These are phyloP conservation scores for Leptobrachium ailaonicum DNA, from an alignment of 2,113 vertebrate genomes.

Conservation along the genomic window DNA sequence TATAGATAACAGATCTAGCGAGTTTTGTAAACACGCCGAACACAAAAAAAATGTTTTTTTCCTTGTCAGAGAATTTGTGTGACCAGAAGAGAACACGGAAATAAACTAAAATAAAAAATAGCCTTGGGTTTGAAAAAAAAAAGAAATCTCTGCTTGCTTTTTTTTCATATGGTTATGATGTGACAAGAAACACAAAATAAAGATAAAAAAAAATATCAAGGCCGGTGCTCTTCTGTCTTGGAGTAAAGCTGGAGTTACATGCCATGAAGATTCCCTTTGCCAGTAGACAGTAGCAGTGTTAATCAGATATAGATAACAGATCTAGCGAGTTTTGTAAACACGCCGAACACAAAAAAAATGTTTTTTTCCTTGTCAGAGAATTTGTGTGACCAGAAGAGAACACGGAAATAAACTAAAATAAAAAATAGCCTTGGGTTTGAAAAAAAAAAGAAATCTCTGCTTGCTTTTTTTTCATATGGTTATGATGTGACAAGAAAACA, in stretches of 20 bases:
- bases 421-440: conserved; percentile 67
- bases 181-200: conserved; percentile 9
- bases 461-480: conserved; percentile 40
- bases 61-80: conserved; percentile 54
- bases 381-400: conserved; percentile 61
- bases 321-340: conserved; percentile 49
- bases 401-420: conserved; percentile 66
- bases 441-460: conserved; percentile 53
- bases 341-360: conserved; percentile 37
- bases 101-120: conserved; percentile 65
- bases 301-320: conserved; percentile 48
- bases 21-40: conserved; percentile 51
- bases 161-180: conserved; percentile 15
- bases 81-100: conserved; percentile 64
- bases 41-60: conserved; percentile 49
- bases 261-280: conserved; percentile 26
- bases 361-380: conserved; percentile 56
- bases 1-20: conserved; percentile 36
- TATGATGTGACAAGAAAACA: conserved; percentile 14
- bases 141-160: conserved; percentile 51
- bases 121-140: conserved; percentile 66
- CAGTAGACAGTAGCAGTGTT: conserved; percentile 45
- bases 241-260: conserved; percentile 22
- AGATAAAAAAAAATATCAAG: no score
- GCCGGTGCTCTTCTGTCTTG: conserved; percentile 2